Evolutionary conservation across 2,888 invertebrate genomes (phyloP).

Genomic region (Hanleya hanleyi): DNA sequence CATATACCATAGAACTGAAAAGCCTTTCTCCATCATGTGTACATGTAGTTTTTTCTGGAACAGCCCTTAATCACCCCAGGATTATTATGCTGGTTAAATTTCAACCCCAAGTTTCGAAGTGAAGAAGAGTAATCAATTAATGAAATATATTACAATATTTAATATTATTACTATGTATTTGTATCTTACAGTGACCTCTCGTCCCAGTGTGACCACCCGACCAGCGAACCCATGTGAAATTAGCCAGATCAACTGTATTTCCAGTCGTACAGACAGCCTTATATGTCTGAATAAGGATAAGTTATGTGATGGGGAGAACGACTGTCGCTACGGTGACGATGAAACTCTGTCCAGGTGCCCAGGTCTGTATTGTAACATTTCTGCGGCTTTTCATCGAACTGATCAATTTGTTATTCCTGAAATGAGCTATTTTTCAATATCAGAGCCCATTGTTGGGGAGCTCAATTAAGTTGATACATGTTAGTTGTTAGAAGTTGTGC

Average conservation of each 20-base stretch:
- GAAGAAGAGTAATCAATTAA: background rate
- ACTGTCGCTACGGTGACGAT: constrained; percentile 48
- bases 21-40: too few species aligned
- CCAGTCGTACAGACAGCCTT: constrained; percentile 7
- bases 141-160: background rate
- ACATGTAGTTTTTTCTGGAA: background rate
- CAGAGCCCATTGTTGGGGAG: too few species aligned
- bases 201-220: constrained; percentile 4
- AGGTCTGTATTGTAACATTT: background rate
- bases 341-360: constrained; percentile 29
- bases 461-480: too few species aligned
- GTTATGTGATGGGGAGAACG: constrained; percentile 46
- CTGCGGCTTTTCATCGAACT: too few species aligned
- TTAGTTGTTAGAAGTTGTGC: too few species aligned
- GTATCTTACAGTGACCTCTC: background rate
- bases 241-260: constrained; percentile 37
- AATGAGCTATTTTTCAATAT: too few species aligned
- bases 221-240: constrained; percentile 27
- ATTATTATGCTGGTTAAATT: background rate
- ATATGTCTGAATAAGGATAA: constrained; percentile 42
- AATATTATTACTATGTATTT: background rate
- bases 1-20: too few species aligned
- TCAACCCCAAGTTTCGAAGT: background rate
- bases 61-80: background rate
- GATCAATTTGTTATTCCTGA: too few species aligned